phyloP scores from a whole-genome alignment of 2,113 vertebrate species.

The Meriones unguiculatus region DNA sequence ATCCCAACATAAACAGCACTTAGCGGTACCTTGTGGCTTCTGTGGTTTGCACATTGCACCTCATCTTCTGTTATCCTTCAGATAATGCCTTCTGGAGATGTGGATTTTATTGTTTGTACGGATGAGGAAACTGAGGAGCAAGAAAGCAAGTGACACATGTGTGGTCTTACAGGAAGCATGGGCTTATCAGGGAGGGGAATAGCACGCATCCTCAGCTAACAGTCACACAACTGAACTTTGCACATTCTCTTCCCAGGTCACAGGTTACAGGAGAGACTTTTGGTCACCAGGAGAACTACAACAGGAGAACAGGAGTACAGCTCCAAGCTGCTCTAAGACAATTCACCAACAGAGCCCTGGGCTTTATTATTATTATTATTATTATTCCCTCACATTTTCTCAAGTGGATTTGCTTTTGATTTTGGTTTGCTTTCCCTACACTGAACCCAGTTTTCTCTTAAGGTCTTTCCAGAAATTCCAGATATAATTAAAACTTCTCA shows the following conservation, averaged over 20 bases:
- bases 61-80: background rate
- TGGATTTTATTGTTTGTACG: background rate
- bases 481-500: background rate
- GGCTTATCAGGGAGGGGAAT: fast-evolving
- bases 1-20: background rate
- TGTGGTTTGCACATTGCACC: background rate
- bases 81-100: background rate
- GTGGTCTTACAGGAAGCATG: fast-evolving
- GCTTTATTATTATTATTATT: too few relatives aligned
- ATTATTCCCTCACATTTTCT: background rate
- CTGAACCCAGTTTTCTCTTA: background rate
- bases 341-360: too few relatives aligned
- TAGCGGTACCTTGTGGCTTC: background rate
- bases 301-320: background rate
- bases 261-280: background rate
- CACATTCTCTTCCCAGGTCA: background rate
- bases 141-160: background rate
- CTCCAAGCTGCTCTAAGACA: background rate
- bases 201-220: too few relatives aligned
- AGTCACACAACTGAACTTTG: fast-evolving
- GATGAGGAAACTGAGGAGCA: background rate
- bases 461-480: background rate
- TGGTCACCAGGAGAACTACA: too few relatives aligned
- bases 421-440: background rate
- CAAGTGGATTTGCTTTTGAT: fast-evolving